These are phyloP conservation scores for Nyctalus aviator DNA, from an alignment of 2,797 vertebrate genomes.

Conservation along the genomic window DNA sequence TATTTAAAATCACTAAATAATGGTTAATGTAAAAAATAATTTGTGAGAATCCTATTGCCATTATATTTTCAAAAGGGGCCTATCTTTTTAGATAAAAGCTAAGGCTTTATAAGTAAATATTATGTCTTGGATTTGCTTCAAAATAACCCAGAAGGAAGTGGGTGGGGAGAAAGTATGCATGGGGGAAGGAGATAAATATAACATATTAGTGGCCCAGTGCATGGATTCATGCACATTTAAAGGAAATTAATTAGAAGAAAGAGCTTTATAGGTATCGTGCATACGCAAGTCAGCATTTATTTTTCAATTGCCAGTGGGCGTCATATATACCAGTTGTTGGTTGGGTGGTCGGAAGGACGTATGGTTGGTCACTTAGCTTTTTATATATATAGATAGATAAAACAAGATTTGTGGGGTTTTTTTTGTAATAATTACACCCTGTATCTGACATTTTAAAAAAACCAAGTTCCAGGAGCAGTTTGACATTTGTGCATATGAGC, in stretches of 20 bases:
- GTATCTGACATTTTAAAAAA: background rate
- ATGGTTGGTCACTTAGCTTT: no score
- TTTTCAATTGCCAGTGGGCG: no score
- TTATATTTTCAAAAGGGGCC: background rate
- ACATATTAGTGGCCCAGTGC: background rate
- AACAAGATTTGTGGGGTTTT: background rate
- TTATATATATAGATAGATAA: no score
- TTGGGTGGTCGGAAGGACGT: no score
- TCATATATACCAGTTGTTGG: no score
- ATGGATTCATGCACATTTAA: no score
- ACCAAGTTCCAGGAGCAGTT: background rate
- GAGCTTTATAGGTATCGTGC: no score
- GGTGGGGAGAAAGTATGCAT: background rate
- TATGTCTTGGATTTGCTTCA: conserved; percentile 8
- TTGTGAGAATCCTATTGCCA: background rate
- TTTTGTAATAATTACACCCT: background rate
- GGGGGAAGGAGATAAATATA: background rate
- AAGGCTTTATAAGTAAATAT: conserved; percentile 10
- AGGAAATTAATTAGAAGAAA: no score
- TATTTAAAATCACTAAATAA: conserved; percentile 13
- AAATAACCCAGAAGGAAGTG: conserved; percentile 18
- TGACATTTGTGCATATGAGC: background rate
- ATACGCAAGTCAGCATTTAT: no score
- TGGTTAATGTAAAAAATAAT: background rate
- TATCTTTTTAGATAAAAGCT: background rate